Conservation (phyloP, 2,797 vertebrate species). For the Labeo calbasu region DNA sequence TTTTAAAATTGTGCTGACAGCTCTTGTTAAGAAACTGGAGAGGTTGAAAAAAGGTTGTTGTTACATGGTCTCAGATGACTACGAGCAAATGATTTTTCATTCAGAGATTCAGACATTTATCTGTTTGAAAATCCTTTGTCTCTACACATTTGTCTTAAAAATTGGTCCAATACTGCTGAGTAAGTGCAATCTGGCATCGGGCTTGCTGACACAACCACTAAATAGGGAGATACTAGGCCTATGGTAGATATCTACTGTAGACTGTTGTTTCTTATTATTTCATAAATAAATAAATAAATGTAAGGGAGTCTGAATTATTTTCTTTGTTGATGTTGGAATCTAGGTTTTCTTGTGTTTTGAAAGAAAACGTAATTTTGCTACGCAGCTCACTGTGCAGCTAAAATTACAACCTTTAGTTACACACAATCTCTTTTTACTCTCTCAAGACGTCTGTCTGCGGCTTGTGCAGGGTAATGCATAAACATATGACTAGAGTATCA, state of each 20-base stretch:
- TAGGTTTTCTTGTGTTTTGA: neutral
- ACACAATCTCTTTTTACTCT: neutral
- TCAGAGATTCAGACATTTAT: neutral
- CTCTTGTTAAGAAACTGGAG: constrained; percentile 5
- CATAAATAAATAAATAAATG: neutral
- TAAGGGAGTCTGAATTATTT: neutral
- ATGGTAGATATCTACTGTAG: neutral
- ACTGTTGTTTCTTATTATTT: neutral
- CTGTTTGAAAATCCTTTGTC: neutral
- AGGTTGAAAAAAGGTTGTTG: neutral
- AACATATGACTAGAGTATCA: neutral
- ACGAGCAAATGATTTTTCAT: neutral
- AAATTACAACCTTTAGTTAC: neutral
- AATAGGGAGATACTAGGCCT: neutral
- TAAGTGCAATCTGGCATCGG: neutral
- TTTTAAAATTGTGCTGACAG: neutral
- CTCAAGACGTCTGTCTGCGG: neutral
- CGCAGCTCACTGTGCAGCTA: neutral
- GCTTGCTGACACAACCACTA: constrained; percentile 1
- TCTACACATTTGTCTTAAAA: neutral
- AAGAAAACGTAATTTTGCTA: neutral
- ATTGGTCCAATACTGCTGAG: neutral
- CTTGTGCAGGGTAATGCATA: neutral
- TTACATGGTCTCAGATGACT: neutral
- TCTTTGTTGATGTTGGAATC: neutral